These are phyloP conservation scores for Alsophila aescularia DNA, from an alignment of 2,888 invertebrate species.

Conservation along the genomic window DNA sequence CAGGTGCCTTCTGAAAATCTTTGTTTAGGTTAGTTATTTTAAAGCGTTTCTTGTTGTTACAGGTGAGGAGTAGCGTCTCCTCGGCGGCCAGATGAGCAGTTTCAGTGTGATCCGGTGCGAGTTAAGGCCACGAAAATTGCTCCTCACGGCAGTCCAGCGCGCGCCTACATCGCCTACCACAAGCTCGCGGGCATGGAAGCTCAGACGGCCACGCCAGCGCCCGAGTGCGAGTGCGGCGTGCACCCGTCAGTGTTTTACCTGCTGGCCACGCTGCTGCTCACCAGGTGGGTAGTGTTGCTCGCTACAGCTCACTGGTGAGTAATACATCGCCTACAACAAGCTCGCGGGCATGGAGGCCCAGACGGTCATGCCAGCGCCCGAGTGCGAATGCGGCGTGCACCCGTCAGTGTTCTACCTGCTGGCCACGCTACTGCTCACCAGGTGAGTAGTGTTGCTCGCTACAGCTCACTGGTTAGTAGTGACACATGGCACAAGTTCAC, in stretches of 20 bases:
- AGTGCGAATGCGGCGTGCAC: conserved; percentile 87
- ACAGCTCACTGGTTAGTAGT: conserved; percentile 57
- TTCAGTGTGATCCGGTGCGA: conserved; percentile 63
- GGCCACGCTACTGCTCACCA: conserved; percentile 84
- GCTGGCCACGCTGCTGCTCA: conserved; percentile 84
- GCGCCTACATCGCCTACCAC: conserved; percentile 87
- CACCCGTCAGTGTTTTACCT: conserved; percentile 87
- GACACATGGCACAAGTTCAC: too few relatives aligned
- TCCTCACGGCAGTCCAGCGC: conserved; percentile 79
- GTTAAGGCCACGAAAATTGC: conserved; percentile 78
- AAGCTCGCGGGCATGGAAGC: conserved; percentile 83
- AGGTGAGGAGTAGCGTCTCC: conserved; percentile 68
- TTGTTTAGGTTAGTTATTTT: too few relatives aligned
- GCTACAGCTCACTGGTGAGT: conserved; percentile 63
- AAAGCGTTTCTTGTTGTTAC: conserved; percentile 18
- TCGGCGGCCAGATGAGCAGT: conserved; percentile 77
- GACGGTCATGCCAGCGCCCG: conserved; percentile 76
- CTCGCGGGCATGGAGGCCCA: conserved; percentile 82
- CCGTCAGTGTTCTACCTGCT: conserved; percentile 87
- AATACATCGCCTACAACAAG: conserved; percentile 87
- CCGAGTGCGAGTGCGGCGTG: conserved; percentile 86
- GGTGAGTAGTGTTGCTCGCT: conserved; percentile 72
- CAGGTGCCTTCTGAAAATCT: too few relatives aligned
- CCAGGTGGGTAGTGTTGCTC: conserved; percentile 73
- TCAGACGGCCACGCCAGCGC: conserved; percentile 77